Evolutionary conservation across 2,113 vertebrate genomes (phyloP), one percentile per base, ranked within the genome.

Genomic region (Dicaeum eximium): DNA sequence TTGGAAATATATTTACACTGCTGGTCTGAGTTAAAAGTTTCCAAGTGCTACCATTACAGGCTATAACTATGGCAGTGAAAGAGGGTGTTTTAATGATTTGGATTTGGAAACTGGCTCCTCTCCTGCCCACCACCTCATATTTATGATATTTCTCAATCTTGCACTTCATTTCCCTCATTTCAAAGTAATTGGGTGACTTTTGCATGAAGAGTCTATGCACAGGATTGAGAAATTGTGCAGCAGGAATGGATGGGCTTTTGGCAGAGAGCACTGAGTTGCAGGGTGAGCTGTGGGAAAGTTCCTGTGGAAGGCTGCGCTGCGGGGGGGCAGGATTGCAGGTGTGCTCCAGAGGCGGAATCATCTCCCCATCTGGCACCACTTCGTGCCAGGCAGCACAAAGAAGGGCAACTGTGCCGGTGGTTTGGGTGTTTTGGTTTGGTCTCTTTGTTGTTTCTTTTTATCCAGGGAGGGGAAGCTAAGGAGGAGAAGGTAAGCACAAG

Each of bases 21-120:
- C 75, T 88, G 71, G 24, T 80, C 62, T 57, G 51, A 35, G 42
- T 71, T 91, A 77, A 72, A 87, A 71, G 48, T 40, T 94, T 91
- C 66, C 92, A 92, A 81, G 73, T 95, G 87, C 66, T 91, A 20
- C 81, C 31, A 51, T 77, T 86, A n/a, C 38, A 62, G 73, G 17
- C 84, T 88, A 8, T 81, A 80, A 69, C 47, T 30, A 1, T 21
- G 70, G 73, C 45, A 51, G 35, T 33, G 31, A 30, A 64, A 25
- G 22, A 45, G 22, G 6, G 25, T 72, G n/a, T 65, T 81, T 24
- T 57, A 27, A 33, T 38, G 20, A 16, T 70, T 65, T 51, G 44
- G 44, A 15, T 78, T 64, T 75, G 73, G 62, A 91, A 94, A 85
- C 42, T 79, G 78, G 17, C 56, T 93, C 12, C 51, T 90, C 27